phyloP scores from a whole-genome alignment of 2,888 invertebrate species.

The Scaeva pyrastri region DNA sequence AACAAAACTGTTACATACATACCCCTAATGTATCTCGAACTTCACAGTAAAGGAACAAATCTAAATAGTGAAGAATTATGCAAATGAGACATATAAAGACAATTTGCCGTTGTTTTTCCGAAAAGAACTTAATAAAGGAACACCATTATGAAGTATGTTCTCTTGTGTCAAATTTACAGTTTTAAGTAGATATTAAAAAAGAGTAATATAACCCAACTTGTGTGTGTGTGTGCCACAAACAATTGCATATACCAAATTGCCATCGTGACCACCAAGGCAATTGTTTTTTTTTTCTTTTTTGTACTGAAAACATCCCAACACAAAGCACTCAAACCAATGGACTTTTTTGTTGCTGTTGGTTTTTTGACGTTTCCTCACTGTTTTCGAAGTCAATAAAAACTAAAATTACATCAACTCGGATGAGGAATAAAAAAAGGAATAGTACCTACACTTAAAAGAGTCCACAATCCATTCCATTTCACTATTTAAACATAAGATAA shows the following conservation, averaged over 20 bases:
- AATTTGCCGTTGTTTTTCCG: no score
- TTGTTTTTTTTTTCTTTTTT: constrained; percentile 48
- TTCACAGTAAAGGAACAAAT: no score
- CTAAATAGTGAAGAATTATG: no score
- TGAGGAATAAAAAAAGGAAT: constrained; percentile 4
- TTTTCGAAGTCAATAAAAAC: constrained; percentile 68
- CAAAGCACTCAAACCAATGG: constrained; percentile 64
- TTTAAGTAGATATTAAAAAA: not conserved
- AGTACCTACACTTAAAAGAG: constrained; percentile 28
- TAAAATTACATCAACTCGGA: constrained; percentile 51
- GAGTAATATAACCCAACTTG: not conserved
- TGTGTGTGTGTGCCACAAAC: constrained; percentile 5
- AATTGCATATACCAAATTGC: constrained; percentile 26
- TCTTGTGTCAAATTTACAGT: not conserved
- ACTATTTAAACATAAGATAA: constrained; percentile 62
- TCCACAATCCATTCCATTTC: constrained; percentile 36
- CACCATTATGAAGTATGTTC: no score
- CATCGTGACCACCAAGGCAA: constrained; percentile 55
- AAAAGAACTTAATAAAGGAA: no score
- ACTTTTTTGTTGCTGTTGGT: constrained; percentile 22
- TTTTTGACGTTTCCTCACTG: constrained; percentile 29
- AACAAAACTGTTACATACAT: no score
- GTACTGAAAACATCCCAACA: constrained; percentile 10
- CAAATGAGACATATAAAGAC: no score
- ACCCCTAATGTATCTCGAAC: no score